Percentiles rank a stretch among this genome's conserved stretches.
Conservation (phyloP, 1,140 invertebrate genomes). For the Drosophila dunni region DNA sequence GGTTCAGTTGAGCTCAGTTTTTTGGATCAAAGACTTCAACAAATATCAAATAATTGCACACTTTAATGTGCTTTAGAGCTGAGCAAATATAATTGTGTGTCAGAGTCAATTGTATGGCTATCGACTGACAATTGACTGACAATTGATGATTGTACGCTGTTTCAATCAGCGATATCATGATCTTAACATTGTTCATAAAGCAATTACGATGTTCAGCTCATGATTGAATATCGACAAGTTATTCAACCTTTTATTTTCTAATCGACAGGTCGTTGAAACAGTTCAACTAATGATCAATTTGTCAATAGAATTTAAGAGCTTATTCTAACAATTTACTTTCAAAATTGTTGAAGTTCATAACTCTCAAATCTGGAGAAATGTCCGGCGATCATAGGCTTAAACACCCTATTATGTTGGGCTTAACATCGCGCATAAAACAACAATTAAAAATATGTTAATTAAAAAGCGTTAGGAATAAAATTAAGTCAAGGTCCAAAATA, state of each 20-base stretch:
- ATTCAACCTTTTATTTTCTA: conserved; percentile 59
- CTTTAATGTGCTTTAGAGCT: conserved; percentile 65
- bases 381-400: too few species aligned
- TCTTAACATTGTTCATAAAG: conserved; percentile 9
- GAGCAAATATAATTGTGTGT: conserved; percentile 34
- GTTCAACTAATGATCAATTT: conserved; percentile 27
- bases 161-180: conserved; percentile 4
- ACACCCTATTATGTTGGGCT: background rate
- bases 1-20: conserved; percentile 4
- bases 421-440: background rate
- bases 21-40: conserved; percentile 42
- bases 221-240: conserved; percentile 60
- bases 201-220: conserved; percentile 48
- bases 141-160: conserved; percentile 20
- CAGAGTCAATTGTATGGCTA: conserved; percentile 28
- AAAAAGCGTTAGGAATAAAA: background rate
- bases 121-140: conserved; percentile 38
- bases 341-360: too few species aligned
- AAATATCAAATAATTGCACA: conserved; percentile 75
- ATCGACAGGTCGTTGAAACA: conserved; percentile 20
- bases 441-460: background rate
- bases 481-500: conserved; percentile 45
- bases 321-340: background rate
- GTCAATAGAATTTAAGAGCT: conserved; percentile 10
- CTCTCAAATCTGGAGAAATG: too few species aligned